Evolutionary conservation across 2,113 vertebrate genomes (phyloP), one percentile per base, ranked within the genome.

Genomic region (Hippocampus barbouri): DNA sequence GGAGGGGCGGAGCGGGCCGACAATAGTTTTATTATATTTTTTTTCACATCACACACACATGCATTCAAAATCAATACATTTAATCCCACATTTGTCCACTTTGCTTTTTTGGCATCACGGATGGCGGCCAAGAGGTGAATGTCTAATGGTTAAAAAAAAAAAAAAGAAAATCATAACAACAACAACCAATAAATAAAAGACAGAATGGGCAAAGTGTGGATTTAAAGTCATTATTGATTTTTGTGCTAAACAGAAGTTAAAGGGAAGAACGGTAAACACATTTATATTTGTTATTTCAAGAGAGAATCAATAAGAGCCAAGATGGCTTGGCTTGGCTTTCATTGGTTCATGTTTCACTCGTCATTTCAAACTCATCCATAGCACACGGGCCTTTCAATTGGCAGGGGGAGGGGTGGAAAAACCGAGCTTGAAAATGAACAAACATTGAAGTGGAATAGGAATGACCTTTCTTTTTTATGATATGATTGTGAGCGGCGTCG

Each of bases 221-320:
- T 66, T 66, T 66, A 23, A 66, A 45, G 41, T 21, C n/a, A 45
- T 66, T 66, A 66, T 45, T 66, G 38, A 66, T 45, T 66, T 43
- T 21, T 43, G 2, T 61, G 14, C 11, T 61, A 8, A 27, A 61
- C 34, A 34, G 27, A 30, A 25, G 25, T 41, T n/a, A 18, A 63
- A 23, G 38, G 12, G 34, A 61, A 63, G 61, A 63, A 63, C 47
- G n/a, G 64, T 43, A 40, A 66, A 66, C 41, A 45, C 20, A 15
- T 68, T 68, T 53, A 18, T n/a, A 15, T 27, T n/a, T 68, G 41
- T 51, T 51, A 27, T 27, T 18, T n/a, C 14, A 38, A 63, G 21
- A 63, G 38, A 21, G 40, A 23, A 45, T 63, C 61, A 12, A 63
- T 63, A 41, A 4, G 27, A 16, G 23, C 34, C 5, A 38, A 38